phyloP scores from a whole-genome alignment of 2,113 vertebrate genomes.

The Miniopterus natalensis region DNA sequence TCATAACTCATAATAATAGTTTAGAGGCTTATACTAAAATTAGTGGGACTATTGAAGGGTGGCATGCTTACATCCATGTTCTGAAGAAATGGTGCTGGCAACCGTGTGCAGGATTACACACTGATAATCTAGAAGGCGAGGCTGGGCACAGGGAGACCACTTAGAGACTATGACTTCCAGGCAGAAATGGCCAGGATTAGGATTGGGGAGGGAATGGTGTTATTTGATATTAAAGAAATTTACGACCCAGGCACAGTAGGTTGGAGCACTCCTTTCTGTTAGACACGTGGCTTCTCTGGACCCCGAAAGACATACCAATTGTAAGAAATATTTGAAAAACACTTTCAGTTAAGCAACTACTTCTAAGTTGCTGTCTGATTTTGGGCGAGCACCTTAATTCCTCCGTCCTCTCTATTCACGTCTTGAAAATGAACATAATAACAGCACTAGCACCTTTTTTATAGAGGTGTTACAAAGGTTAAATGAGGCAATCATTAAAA shows the following conservation, averaged over 20 bases:
- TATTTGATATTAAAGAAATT: neutral
- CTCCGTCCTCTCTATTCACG: neutral
- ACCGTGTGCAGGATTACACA: neutral
- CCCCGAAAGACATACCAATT: neutral
- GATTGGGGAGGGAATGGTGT: neutral
- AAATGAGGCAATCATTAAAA: slow-evolving; percentile 47
- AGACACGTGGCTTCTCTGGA: neutral
- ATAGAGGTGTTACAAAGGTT: neutral
- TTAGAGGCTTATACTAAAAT: neutral
- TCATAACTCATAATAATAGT: neutral
- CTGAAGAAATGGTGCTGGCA: neutral
- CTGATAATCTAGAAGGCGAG: neutral
- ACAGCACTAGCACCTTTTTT: neutral
- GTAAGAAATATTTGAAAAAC: neutral
- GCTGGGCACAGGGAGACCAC: neutral
- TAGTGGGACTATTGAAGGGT: neutral
- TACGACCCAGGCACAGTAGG: too few species aligned
- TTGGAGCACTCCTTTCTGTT: neutral
- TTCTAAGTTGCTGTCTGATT: neutral
- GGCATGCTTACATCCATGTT: neutral
- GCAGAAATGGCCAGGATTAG: neutral
- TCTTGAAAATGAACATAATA: neutral
- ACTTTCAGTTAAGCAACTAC: neutral
- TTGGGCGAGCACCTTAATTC: neutral
- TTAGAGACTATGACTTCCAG: neutral